These are phyloP conservation scores for Octodonta nipae DNA, from an alignment of 2,888 invertebrate genomes.

Conservation along the genomic window DNA sequence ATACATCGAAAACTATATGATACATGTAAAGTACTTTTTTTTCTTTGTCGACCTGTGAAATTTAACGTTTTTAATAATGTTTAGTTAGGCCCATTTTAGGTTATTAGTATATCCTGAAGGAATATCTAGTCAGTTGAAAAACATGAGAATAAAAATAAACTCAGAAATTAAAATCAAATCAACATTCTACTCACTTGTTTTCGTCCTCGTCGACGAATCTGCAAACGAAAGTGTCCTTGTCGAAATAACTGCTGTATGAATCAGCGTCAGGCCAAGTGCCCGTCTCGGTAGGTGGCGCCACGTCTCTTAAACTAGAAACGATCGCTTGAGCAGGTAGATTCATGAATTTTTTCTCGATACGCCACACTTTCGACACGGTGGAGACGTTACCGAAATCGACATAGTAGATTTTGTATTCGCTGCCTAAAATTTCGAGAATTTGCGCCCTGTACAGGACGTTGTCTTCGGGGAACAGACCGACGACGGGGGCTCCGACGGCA, in stretches of 20 bases:
- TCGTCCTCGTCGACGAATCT: conserved; percentile 39
- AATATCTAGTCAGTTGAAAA: no score
- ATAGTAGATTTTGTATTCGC: conserved; percentile 36
- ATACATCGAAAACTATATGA: no score
- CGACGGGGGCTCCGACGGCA: conserved; percentile 48
- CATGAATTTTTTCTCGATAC: conserved; percentile 51
- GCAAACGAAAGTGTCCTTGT: conserved; percentile 45
- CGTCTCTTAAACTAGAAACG: conserved; percentile 49
- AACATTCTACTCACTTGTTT: conserved; percentile 34
- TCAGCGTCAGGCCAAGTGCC: conserved; percentile 45
- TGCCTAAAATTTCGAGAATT: conserved; percentile 38
- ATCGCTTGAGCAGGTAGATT: conserved; percentile 57
- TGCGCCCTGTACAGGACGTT: conserved; percentile 58
- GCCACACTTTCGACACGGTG: conserved; percentile 55
- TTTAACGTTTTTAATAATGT: no score
- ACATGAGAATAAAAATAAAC: no score
- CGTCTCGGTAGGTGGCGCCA: conserved; percentile 40
- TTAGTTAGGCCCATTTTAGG: no score
- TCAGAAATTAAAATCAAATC: no score
- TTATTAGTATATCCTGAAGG: no score
- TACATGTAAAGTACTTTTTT: no score
- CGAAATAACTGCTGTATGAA: conserved; percentile 47
- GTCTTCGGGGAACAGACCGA: conserved; percentile 59
- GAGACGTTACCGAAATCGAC: conserved; percentile 66
- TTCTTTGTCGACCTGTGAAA: no score